phyloP scores from a whole-genome alignment of 2,797 vertebrate genomes.

The Lutjanus argentimaculatus region DNA sequence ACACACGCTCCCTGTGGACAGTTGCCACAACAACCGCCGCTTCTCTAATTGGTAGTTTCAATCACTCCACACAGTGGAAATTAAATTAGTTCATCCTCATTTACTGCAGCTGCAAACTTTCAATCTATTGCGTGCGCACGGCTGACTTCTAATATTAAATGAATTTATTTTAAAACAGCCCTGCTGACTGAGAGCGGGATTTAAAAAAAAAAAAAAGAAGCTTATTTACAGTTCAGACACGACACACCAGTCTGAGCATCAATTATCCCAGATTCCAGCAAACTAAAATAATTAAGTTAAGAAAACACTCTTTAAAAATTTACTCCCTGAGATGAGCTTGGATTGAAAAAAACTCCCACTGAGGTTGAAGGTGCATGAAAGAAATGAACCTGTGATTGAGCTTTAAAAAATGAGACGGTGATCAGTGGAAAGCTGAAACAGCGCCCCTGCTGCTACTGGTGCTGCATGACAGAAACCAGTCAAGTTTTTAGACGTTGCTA shows the following conservation, averaged over 20 bases:
- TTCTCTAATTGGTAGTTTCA: constrained; percentile 21
- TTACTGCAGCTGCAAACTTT: neutral
- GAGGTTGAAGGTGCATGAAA: constrained; percentile 13
- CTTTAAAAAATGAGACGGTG: neutral
- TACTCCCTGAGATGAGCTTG: constrained; percentile 65
- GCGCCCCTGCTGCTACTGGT: neutral
- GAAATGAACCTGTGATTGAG: neutral
- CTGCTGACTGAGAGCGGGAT: neutral
- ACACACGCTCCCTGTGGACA: constrained; percentile 1
- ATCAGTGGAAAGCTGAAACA: neutral
- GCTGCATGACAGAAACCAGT: neutral
- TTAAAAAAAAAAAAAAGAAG: neutral
- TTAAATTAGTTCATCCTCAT: neutral
- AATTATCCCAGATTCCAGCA: constrained; percentile 27
- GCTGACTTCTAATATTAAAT: neutral
- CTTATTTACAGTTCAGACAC: constrained; percentile 8
- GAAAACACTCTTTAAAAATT: constrained; percentile 9
- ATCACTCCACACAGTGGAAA: constrained; percentile 67
- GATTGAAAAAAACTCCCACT: constrained; percentile 16
- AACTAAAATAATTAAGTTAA: constrained; percentile 14
- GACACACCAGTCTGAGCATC: constrained; percentile 2
- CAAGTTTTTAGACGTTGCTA: too few species aligned
- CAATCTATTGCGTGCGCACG: neutral
- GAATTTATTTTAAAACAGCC: neutral
- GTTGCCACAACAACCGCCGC: constrained; percentile 32